Conservation (phyloP, 1,140 invertebrate genomes). For the Hormaphis cornu region DNA sequence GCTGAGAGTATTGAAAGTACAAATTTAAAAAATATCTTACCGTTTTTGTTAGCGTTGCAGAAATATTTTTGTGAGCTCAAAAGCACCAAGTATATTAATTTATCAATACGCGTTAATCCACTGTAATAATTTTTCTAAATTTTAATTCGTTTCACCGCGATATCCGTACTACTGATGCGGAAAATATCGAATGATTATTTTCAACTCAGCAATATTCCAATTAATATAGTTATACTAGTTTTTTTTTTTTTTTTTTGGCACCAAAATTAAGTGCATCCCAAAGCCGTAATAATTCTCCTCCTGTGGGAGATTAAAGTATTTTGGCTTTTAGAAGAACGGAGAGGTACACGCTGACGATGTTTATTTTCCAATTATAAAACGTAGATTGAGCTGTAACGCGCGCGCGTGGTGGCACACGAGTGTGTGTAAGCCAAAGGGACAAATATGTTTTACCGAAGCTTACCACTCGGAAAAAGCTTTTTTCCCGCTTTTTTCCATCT, state of each 20-base stretch:
- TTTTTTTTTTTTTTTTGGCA: background rate
- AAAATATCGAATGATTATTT: background rate
- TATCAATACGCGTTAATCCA: too few relatives aligned
- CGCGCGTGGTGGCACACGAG: too few relatives aligned
- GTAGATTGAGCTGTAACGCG: too few relatives aligned
- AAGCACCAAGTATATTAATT: too few relatives aligned
- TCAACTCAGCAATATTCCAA: background rate
- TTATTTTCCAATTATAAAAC: constrained; percentile 15
- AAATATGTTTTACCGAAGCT: background rate
- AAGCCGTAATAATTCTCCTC: background rate
- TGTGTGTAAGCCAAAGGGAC: background rate
- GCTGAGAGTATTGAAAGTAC: too few relatives aligned
- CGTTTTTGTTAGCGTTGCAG: too few relatives aligned
- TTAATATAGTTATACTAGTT: background rate
- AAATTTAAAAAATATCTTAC: too few relatives aligned
- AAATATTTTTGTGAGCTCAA: too few relatives aligned
- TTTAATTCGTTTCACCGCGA: too few relatives aligned
- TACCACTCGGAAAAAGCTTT: background rate
- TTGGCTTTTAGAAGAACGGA: background rate
- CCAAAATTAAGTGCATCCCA: background rate
- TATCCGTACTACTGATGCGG: background rate
- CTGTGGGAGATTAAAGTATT: background rate
- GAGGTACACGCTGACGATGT: background rate
- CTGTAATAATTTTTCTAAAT: too few relatives aligned
- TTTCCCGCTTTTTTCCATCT: background rate